Base-by-base conservation (phyloP, 2,797 vertebrate genomes). In the Echeneis naucrates region DNA sequence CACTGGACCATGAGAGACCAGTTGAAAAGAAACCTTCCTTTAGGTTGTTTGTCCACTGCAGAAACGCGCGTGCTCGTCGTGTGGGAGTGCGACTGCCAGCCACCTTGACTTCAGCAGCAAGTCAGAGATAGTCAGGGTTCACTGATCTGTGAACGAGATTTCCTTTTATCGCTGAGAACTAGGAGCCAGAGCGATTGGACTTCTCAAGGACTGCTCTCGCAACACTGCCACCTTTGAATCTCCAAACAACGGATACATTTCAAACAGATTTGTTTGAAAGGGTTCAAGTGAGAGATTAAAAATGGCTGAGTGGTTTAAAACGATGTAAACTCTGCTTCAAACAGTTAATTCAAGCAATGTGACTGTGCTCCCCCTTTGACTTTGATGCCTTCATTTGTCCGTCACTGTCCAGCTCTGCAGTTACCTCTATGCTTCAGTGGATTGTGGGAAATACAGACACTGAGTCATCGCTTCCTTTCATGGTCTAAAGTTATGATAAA, bases 91-190 rank as follows among this genome's bases (percentile, higher is more conserved):
- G 80, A 73, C 52, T 76, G 58, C 55, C 77, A 70, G 64, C 67
- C 67, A 76, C 85, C 83, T 87, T 86, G 82, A 87, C 81, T 82
- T 75, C 35, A 56, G 66, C 68, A 56, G 32, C 44, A 45, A 69
- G 48, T 54, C 47, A 37, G 55, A 72, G 80, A 87, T 52, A 83
- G 68, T 42, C 76, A 12, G 66, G 42, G 50, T 58, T 66, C 61
- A 54, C 71, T 70, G 84, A 77, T 85, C 80, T 76, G 72, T 24
- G 69, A 44, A 45, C 64, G 24, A n/a, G 66, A 73, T 81, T 69
- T 65, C 35, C 57, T 89, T 87, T 88, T 63, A 88, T 89, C 85
- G 87, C 47, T 51, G 55, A 66, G 69, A 80, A 26, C 71, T 71
- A 74, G 69, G 75, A 71, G 74, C 6, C 50, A 1, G 53, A 54